Base-by-base conservation (phyloP, 2,797 vertebrate genomes). In the Vireo griseus region DNA sequence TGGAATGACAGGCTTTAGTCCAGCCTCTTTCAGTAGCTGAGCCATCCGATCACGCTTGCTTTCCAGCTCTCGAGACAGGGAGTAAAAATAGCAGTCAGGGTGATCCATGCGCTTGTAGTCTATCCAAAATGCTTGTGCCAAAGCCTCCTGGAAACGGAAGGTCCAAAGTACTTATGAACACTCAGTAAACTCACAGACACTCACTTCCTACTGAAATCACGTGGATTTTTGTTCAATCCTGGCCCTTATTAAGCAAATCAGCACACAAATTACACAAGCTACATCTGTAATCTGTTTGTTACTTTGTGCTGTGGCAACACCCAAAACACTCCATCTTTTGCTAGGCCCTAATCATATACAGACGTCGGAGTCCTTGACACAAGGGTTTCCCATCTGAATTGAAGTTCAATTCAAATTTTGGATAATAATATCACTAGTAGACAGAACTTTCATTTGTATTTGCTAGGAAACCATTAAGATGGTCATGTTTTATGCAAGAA, bases 51-150 rank as follows among this genome's bases (percentile, higher is more conserved):
- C 98, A 50, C 99, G 98, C 94, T 99, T 99, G 19, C 40, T 97
- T 97, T 99, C 97, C 63, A 99, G 98, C 84, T 99, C 99, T 63
- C 95, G 97, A 44, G 99, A 96, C 88, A 99, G 97, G 1, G 98
- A 98, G 79, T 98, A 95, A 95, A 99, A 99, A 96, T 99, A 99
- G 97, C 99, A 99, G 58, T 98, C 98, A 5, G 99, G 98, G 61
- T 98, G 97, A 90, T 98, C 98, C 98, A 99, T 98, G 71, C 98
- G 95, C 68, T 98, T 97, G 11, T 96, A 98, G 95, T 99, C 99
- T 20, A 93, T 81, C 87, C 98, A 96, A 84, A 99, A 95, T 9
- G 99, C 98, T 91, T 98, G 98, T 45, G 98, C 99, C 94, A 99
- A 97, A 9, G 99, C 99, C 96, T 99, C 99, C 99, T 99, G 96